Base-by-base conservation (phyloP, 1,140 invertebrate species). In the Physella acuta region DNA sequence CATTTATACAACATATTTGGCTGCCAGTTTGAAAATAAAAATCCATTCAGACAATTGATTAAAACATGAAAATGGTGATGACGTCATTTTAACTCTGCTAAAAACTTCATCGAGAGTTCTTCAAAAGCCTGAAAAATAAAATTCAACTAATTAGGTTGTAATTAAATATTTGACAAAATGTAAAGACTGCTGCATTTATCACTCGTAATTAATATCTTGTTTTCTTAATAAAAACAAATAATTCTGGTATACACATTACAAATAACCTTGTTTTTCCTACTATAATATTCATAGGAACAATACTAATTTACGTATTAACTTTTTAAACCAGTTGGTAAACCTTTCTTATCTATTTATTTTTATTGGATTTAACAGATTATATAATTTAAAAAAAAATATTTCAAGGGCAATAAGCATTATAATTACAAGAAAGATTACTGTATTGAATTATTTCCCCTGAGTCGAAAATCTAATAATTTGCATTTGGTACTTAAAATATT, bases 101-200 rank as follows among this genome's bases (percentile, higher is more conserved):
- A 30, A 39, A 65, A 44, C 24, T 73, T 24, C 49, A 56, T 59
- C 1, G 71, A 56, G 56, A 73, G 44, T 55, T 73, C 71, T 70
- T 73, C 71, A 51, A 73, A 73, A 8, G 66, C 71, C 71, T 73
- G 71, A 30, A 58, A 64, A 52, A 49, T 4, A 72, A 16, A 64
- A n/a, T 1, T 31, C 34, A 20, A 26, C 20, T 20, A 24, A 20
- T 8, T 11, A 33, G 24, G 3, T 26, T 2, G 34, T 3, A 53
- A 30, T 49, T 14, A 31, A 14, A 4, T 30, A 31, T n/a, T n/a
- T 56, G 20, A 52, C 20, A 11, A 16, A 36, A 30, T 16, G 33
- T 28, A 30, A 31, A 14, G 20, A 28, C 16, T 53, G 24, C 24
- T 30, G 28, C 20, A 37, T 53, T n/a, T 14, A 28, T 16, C 20